Evolutionary conservation across 2,888 invertebrate species (phyloP), one percentile per base, ranked within the genome.

Genomic region (Xestia c-nigrum): DNA sequence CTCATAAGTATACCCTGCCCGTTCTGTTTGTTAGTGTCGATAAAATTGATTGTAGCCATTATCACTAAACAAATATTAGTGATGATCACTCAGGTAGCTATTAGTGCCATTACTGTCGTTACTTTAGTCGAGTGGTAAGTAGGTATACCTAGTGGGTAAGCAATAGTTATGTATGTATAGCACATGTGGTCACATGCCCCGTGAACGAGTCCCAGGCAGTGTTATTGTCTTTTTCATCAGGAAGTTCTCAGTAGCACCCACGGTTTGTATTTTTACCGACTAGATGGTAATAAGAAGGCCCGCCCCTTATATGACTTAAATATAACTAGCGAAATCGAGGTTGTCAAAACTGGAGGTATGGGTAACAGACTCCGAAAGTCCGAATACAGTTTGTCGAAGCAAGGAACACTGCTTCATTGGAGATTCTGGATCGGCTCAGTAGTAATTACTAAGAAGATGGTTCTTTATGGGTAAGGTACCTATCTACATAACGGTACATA

Each of bases 1-100:
- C 40, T 75, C 12, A n/a, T n/a, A n/a, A n/a, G n/a, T n/a, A n/a
- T n/a, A n/a, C n/a, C n/a, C n/a, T n/a, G n/a, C n/a, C n/a, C n/a
- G n/a, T n/a, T n/a, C n/a, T n/a, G 50, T 59, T 78, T 16, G 40
- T 43, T n/a, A n/a, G 6, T 78, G 71, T 69, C 71, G 43, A 79
- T 79, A 55, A 40, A 21, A n/a, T 61, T 46, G 50, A 52, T 69
- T 43, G 31, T 47, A 19, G 6, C 31, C 57, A 43, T 70, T 76
- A 78, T 70, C 71, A 43, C 40, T 50, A 10, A 69, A 16, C 59
- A 50, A 70, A 79, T 70, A 79, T 59, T 43, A 19, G 3, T 14
- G 40, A 52, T 19, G n/a, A 19, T 31, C 7, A 16, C 50, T 50
- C 43, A n/a, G 19, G 16, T 61, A 31, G 12, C 43, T 43, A 61